Conservation (phyloP, 2,888 invertebrate genomes). For the Agriopis aurantiaria region DNA sequence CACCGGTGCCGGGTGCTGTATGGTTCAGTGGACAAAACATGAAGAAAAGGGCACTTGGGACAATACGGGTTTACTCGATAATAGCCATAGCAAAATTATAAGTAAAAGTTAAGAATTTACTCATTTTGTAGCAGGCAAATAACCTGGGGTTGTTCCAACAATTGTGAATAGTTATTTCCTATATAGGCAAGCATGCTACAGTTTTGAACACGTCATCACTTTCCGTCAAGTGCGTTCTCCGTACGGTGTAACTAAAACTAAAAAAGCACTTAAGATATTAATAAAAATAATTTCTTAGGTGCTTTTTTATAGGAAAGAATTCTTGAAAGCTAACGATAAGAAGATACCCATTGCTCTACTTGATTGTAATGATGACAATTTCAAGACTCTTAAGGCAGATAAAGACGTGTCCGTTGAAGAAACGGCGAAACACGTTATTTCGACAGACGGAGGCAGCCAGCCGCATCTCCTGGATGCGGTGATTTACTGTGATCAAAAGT, state of each 20-base stretch:
- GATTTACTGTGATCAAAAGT: conserved; percentile 34
- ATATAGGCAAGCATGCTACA: too few relatives aligned
- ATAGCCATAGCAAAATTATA: neutral
- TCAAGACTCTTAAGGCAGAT: neutral
- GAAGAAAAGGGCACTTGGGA: conserved; percentile 2
- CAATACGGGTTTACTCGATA: neutral
- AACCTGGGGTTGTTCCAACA: neutral
- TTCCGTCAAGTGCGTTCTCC: too few relatives aligned
- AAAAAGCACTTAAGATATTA: too few relatives aligned
- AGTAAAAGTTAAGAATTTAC: too few relatives aligned
- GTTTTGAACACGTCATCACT: too few relatives aligned
- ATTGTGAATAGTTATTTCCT: too few relatives aligned
- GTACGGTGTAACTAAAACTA: too few relatives aligned
- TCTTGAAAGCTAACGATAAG: neutral
- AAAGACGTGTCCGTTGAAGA: conserved; percentile 9
- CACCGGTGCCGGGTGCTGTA: conserved; percentile 38
- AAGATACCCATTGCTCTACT: neutral
- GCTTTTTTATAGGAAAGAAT: too few relatives aligned
- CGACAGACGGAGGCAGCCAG: conserved; percentile 37
- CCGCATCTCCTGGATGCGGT: conserved; percentile 42
- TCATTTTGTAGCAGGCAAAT: neutral
- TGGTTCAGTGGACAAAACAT: conserved; percentile 37
- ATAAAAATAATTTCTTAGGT: too few relatives aligned
- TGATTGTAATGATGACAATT: conserved; percentile 3
- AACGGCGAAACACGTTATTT: conserved; percentile 29